Conservation (phyloP, 2,888 invertebrate genomes). For the Athetis lepigone region DNA sequence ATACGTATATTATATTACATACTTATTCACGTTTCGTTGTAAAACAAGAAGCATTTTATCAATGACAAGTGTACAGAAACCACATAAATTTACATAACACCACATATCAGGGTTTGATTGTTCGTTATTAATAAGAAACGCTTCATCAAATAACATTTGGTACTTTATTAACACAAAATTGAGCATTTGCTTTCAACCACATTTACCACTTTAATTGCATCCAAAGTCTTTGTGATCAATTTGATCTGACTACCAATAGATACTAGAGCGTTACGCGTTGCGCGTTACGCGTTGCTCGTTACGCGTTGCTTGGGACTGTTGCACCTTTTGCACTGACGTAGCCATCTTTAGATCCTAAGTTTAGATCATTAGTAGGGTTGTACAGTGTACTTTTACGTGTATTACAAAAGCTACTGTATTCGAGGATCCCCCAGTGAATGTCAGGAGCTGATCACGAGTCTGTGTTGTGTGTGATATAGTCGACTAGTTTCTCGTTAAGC, state of each 20-base stretch:
- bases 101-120: constrained; percentile 16
- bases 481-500: constrained; percentile 36
- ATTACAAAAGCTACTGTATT: constrained; percentile 26
- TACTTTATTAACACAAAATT: constrained; percentile 32
- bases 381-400: constrained; percentile 17
- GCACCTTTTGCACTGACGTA: constrained; percentile 50
- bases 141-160: constrained; percentile 33
- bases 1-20: constrained; percentile 20
- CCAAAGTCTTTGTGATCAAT: constrained; percentile 30
- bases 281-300: no score
- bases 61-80: constrained; percentile 27
- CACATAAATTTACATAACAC: background rate
- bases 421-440: constrained; percentile 42
- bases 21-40: constrained; percentile 5
- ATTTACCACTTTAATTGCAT: constrained; percentile 35
- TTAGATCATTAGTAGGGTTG: constrained; percentile 25
- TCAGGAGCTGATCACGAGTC: constrained; percentile 45
- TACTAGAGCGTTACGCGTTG: no score
- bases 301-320: constrained; percentile 51
- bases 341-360: constrained; percentile 29
- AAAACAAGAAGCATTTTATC: background rate
- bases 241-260: constrained; percentile 34
- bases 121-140: constrained; percentile 13
- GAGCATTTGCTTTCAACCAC: constrained; percentile 28
- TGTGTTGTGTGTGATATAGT: constrained; percentile 50